Conservation (phyloP, 2,113 vertebrate species). For the Tragelaphus scriptus region DNA sequence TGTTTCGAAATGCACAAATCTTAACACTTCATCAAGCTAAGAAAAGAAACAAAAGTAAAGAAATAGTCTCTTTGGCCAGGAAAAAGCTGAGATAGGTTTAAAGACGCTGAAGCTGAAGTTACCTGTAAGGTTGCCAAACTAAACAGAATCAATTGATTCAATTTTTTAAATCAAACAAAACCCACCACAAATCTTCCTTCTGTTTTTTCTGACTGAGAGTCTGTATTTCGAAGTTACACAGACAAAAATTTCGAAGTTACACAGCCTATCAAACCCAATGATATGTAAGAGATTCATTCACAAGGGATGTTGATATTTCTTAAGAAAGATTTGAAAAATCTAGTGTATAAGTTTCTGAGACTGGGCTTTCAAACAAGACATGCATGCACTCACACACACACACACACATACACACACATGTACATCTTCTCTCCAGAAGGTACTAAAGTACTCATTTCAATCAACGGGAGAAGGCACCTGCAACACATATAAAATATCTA, state of each 20-base stretch:
- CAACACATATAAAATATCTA: constrained; percentile 25
- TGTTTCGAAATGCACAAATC: constrained; percentile 62
- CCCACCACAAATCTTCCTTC: not conserved
- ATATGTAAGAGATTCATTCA: not conserved
- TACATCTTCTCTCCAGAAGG: not conserved
- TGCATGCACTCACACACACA: not conserved
- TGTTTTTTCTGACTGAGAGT: not conserved
- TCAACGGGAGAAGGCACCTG: not conserved
- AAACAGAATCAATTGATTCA: not conserved
- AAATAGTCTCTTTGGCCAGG: not conserved
- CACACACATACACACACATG: not conserved
- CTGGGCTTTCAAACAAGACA: not conserved
- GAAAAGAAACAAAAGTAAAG: constrained; percentile 36
- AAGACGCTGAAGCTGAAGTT: constrained; percentile 55
- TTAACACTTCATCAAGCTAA: constrained; percentile 51
- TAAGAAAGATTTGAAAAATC: not conserved
- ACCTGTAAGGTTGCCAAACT: not conserved
- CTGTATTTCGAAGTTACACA: not conserved
- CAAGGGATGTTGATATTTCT: not conserved
- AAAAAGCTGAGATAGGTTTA: not conserved
- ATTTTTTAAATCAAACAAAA: constrained; percentile 27
- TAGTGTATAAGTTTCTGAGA: not conserved
- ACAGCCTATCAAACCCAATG: not conserved
- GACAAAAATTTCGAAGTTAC: constrained; percentile 25
- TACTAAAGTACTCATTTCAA: not conserved